Conservation (phyloP, 2,113 vertebrate species). For the Misgurnus anguillicaudatus region DNA sequence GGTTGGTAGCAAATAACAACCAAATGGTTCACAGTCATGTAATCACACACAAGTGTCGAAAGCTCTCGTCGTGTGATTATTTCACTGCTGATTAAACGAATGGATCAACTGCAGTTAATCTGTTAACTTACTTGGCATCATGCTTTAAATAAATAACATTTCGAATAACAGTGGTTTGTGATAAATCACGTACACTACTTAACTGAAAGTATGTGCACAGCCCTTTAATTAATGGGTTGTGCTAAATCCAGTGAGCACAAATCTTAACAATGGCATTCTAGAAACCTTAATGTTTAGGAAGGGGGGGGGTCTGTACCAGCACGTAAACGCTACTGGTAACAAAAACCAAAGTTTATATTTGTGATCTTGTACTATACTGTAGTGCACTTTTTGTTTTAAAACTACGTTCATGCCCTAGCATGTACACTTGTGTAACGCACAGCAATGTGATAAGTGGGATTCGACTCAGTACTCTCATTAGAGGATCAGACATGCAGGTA, state of each 20-base stretch:
- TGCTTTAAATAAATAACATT: slow-evolving; percentile 50
- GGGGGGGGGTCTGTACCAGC: too few relatives aligned
- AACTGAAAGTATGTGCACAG: too few relatives aligned
- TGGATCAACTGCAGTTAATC: slow-evolving; percentile 9
- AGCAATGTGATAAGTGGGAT: slow-evolving; percentile 9
- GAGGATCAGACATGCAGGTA: background rate
- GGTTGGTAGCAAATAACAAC: slow-evolving; percentile 72
- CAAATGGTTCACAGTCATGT: slow-evolving; percentile 46
- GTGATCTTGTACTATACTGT: too few relatives aligned
- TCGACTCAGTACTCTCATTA: background rate
- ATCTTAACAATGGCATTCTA: too few relatives aligned
- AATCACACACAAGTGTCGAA: slow-evolving; percentile 44
- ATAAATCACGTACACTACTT: slow-evolving; percentile 26
- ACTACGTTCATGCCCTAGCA: background rate
- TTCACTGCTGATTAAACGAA: slow-evolving; percentile 39
- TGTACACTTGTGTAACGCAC: background rate
- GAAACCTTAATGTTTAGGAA: too few relatives aligned
- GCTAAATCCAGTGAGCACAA: too few relatives aligned
- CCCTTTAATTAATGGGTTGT: too few relatives aligned
- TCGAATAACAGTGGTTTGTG: slow-evolving; percentile 59
- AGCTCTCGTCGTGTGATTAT: slow-evolving; percentile 16
- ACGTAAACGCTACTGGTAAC: too few relatives aligned
- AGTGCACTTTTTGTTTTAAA: background rate
- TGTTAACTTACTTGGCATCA: slow-evolving; percentile 8
- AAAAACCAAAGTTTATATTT: too few relatives aligned